A percentile compares a stretch with the other conserved stretches of the same genome.
Conservation (phyloP, 2,888 invertebrate species). For the Griposia aprilina region DNA sequence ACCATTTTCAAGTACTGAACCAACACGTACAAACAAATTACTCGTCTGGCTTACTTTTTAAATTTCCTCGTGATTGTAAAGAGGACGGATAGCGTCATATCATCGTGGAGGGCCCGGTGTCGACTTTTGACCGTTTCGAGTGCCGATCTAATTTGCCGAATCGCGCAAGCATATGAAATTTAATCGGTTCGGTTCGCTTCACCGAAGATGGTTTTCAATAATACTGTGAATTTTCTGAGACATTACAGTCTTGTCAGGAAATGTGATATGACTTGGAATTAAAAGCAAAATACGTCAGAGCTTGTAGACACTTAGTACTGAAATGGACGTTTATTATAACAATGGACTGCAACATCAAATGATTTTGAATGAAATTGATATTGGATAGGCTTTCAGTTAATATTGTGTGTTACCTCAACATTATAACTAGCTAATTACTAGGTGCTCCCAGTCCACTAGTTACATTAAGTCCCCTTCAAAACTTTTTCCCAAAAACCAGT, state of each 20-base stretch:
- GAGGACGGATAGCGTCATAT: slow-evolving; percentile 78
- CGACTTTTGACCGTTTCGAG: slow-evolving; percentile 89
- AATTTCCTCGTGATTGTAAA: slow-evolving; percentile 80
- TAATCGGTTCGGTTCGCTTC: slow-evolving; percentile 82
- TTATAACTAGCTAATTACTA: neutral
- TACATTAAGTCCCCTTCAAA: neutral
- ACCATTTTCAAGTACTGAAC: slow-evolving; percentile 73
- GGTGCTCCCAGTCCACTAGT: neutral
- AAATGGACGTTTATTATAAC: slow-evolving; percentile 2
- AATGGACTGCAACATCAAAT: slow-evolving; percentile 16
- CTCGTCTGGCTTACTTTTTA: slow-evolving; percentile 76
- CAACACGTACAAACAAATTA: slow-evolving; percentile 55
- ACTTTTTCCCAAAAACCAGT: slow-evolving; percentile 3
- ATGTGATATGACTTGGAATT: slow-evolving; percentile 15
- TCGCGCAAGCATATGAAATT: slow-evolving; percentile 88
- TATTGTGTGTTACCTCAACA: neutral
- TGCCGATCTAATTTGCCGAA: slow-evolving; percentile 89
- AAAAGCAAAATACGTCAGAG: slow-evolving; percentile 2
- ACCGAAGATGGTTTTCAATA: slow-evolving; percentile 61
- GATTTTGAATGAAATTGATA: slow-evolving; percentile 14
- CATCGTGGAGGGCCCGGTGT: slow-evolving; percentile 83
- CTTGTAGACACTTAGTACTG: neutral
- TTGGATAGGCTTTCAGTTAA: neutral
- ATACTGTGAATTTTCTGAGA: slow-evolving; percentile 65
- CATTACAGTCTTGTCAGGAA: slow-evolving; percentile 53